Evolutionary conservation across 1,140 invertebrate genomes (phyloP).

Genomic region (Bradynema listronoti): DNA sequence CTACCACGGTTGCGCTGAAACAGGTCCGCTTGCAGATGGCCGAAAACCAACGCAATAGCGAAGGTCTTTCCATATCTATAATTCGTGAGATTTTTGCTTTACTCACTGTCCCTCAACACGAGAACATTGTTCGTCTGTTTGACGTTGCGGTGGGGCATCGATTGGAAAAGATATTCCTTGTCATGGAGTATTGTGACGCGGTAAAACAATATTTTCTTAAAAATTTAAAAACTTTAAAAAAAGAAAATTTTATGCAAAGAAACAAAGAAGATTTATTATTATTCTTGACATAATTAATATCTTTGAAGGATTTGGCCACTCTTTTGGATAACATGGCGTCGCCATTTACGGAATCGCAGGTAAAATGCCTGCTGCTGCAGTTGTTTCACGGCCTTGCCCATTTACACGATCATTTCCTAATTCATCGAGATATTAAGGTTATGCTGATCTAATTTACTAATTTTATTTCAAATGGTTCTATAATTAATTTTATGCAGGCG

Average conservation of each 20-base stretch:
- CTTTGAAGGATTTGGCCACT: slow-evolving; percentile 86
- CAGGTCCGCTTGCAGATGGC: slow-evolving; percentile 97
- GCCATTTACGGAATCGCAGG: slow-evolving; percentile 85
- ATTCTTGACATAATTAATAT: slow-evolving; percentile 5
- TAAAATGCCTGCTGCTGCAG: slow-evolving; percentile 95
- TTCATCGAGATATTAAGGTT: slow-evolving; percentile 98
- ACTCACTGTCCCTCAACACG: slow-evolving; percentile 88
- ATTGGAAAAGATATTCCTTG: slow-evolving; percentile 89
- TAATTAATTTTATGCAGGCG: slow-evolving; percentile 72
- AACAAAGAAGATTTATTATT: neutral
- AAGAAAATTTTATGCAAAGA: neutral
- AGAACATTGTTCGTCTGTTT: slow-evolving; percentile 91
- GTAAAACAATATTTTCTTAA: slow-evolving; percentile 10
- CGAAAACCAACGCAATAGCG: no score
- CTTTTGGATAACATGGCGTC: slow-evolving; percentile 92
- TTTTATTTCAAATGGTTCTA: slow-evolving; percentile 80
- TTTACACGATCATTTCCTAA: slow-evolving; percentile 93
- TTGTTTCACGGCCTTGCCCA: slow-evolving; percentile 89
- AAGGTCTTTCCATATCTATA: slow-evolving; percentile 90
- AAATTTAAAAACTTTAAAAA: slow-evolving; percentile 1
- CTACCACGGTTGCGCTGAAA: slow-evolving; percentile 72
- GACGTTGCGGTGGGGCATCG: slow-evolving; percentile 72
- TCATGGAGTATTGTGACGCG: slow-evolving; percentile 97
- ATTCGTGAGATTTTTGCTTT: slow-evolving; percentile 97
- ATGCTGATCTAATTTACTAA: neutral